These are phyloP conservation scores for Psilopogon haemacephalus DNA, from an alignment of 2,113 vertebrate species.

Conservation along the genomic window DNA sequence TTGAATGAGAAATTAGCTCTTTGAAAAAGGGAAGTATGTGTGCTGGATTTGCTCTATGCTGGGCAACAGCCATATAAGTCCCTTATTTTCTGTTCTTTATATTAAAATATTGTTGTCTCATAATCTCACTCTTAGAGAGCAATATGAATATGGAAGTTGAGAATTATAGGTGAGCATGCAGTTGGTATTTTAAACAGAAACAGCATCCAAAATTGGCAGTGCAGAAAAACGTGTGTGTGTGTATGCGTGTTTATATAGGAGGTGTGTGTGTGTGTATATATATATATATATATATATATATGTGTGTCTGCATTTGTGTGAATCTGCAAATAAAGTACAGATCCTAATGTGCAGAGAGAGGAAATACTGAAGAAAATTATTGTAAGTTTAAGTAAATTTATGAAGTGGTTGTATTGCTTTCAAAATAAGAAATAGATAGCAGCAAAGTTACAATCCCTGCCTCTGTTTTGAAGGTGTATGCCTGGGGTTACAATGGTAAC, in stretches of 20 bases:
- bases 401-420: neutral
- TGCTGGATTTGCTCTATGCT: neutral
- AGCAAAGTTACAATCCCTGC: neutral
- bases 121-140: neutral
- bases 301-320: neutral
- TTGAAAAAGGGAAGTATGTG: neutral
- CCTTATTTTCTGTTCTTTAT: neutral
- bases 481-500: conserved; percentile 98
- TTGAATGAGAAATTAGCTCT: neutral
- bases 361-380: neutral
- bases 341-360: neutral
- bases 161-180: neutral
- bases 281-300: no score
- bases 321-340: neutral
- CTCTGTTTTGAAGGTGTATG: conserved; percentile 83
- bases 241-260: neutral
- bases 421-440: neutral
- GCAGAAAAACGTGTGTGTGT: neutral
- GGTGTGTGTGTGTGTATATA: neutral
- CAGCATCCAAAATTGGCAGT: neutral
- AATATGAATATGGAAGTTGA: neutral
- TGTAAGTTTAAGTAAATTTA: no score
- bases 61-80: neutral
- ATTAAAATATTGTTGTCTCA: neutral
- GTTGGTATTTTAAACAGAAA: neutral